phyloP scores from a whole-genome alignment of 2,113 vertebrate species.

The Pseudorasbora parva region DNA sequence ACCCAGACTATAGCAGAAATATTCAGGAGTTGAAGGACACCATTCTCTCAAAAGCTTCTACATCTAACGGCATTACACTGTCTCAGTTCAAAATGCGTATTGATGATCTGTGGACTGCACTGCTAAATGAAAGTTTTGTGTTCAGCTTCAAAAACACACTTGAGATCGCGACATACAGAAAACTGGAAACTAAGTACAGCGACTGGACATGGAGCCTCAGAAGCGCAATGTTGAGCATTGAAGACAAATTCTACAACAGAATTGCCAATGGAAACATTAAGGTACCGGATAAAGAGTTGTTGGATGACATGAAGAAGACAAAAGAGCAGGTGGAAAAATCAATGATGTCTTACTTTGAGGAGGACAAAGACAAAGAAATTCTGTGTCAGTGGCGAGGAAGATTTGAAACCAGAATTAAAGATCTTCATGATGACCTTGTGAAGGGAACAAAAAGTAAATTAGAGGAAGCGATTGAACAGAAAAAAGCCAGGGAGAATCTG shows the following conservation, averaged over 20 bases:
- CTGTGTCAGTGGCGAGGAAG: constrained; percentile 66
- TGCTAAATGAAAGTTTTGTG: constrained; percentile 61
- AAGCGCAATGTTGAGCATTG: constrained; percentile 52
- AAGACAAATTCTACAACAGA: constrained; percentile 62
- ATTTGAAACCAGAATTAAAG: constrained; percentile 17
- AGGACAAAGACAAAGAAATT: constrained; percentile 63
- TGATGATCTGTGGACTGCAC: constrained; percentile 64
- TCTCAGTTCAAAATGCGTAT: constrained; percentile 67
- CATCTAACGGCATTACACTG: constrained; percentile 47
- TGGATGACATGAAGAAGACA: constrained; percentile 21
- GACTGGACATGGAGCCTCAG: constrained; percentile 49
- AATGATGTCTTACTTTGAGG: constrained; percentile 62
- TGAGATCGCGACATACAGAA: constrained; percentile 56
- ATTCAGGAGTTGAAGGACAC: constrained; percentile 48
- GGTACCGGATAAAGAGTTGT: not conserved
- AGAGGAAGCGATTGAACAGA: not conserved
- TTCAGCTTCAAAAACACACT: constrained; percentile 74
- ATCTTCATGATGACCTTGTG: constrained; percentile 1
- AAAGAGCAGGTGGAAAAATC: constrained; percentile 47
- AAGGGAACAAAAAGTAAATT: not conserved
- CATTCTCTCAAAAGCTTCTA: constrained; percentile 28
- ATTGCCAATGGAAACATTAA: constrained; percentile 57
- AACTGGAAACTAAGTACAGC: not conserved
- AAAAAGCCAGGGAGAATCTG: not conserved
- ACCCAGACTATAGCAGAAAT: constrained; percentile 53